These are phyloP conservation scores for Myotis davidii DNA, from an alignment of 2,113 vertebrate species.

Conservation along the genomic window DNA sequence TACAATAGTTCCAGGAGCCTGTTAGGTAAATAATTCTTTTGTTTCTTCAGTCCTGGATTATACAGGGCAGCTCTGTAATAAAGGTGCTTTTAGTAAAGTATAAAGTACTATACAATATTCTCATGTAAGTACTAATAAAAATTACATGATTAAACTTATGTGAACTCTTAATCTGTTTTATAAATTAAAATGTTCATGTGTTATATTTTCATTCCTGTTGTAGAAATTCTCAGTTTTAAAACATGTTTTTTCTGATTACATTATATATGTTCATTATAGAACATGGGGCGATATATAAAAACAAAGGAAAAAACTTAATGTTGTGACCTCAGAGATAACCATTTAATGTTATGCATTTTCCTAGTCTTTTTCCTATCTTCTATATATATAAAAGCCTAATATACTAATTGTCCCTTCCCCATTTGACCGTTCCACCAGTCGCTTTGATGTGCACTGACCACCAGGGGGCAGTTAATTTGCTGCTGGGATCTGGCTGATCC, in stretches of 20 bases:
- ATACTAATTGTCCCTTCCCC: too few species aligned
- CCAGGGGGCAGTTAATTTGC: too few species aligned
- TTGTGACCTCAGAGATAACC: not conserved
- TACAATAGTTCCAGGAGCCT: not conserved
- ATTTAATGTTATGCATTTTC: constrained; percentile 11
- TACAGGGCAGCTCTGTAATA: not conserved
- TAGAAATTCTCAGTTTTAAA: constrained; percentile 48
- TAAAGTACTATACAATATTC: not conserved
- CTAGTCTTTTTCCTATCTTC: not conserved
- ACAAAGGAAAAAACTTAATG: not conserved
- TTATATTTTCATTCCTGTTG: not conserved
- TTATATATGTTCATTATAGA: not conserved
- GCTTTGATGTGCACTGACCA: too few species aligned
- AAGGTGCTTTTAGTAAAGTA: not conserved
- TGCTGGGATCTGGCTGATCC: too few species aligned
- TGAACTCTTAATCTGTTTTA: constrained; percentile 15
- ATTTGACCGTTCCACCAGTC: too few species aligned
- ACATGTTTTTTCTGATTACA: not conserved
- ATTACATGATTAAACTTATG: not conserved
- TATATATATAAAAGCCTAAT: too few species aligned
- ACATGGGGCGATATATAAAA: not conserved
- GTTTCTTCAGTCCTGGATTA: not conserved
- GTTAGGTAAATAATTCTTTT: constrained; percentile 1
- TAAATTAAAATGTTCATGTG: not conserved
- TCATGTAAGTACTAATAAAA: constrained; percentile 1